phyloP scores from a whole-genome alignment of 2,113 vertebrate genomes.

The Melierax canorus region DNA sequence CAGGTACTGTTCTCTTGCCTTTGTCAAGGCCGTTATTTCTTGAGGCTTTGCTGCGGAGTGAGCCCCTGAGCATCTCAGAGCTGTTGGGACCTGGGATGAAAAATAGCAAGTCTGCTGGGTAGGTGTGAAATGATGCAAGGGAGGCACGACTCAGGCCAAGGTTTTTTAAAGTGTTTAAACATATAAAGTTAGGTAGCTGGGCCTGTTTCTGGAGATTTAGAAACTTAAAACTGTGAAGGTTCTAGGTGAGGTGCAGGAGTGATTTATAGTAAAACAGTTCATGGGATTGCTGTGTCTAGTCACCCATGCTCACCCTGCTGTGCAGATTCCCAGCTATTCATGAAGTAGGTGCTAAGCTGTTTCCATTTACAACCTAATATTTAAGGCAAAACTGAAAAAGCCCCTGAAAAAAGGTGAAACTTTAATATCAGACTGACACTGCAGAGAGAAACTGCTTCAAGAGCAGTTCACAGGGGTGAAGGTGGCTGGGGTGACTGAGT shows the following conservation, averaged over 20 bases:
- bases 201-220: neutral
- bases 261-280: neutral
- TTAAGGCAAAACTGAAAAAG: neutral
- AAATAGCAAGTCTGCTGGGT: neutral
- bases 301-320: neutral
- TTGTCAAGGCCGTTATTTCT: neutral
- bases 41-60: neutral
- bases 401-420: neutral
- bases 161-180: neutral
- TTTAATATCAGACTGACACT: neutral
- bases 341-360: neutral
- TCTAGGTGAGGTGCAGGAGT: neutral
- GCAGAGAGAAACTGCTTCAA: neutral
- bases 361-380: neutral
- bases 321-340: neutral
- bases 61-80: neutral
- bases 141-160: neutral
- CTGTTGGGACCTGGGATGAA: neutral
- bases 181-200: neutral
- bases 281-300: neutral
- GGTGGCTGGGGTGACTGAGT: neutral
- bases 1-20: neutral
- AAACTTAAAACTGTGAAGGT: neutral
- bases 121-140: neutral
- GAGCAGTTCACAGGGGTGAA: neutral